A percentile compares a stretch with the other conserved stretches of the same genome.
Conservation (phyloP, 2,113 vertebrate genomes). For the Megaceryle maxima region DNA sequence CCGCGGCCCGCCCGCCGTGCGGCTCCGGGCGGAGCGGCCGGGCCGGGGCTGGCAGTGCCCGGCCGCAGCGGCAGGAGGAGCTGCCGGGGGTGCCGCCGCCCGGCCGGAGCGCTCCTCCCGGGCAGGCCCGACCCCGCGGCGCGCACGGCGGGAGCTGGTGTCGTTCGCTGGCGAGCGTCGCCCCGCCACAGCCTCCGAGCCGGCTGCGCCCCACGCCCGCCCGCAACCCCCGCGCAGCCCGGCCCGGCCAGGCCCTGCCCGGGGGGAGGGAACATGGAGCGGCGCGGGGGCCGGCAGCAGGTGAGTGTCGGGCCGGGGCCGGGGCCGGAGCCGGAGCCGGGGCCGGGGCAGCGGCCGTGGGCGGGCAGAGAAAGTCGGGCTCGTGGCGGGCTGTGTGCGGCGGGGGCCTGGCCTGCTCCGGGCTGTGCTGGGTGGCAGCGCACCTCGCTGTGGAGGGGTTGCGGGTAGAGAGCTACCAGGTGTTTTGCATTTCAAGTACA, state of each 20-base stretch:
- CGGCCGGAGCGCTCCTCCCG: not conserved
- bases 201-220: not conserved
- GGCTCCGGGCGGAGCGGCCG: not conserved
- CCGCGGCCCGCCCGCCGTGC: not conserved
- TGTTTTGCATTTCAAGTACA: accelerated
- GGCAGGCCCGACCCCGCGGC: not conserved
- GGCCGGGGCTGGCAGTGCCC: not conserved
- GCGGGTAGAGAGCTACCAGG: no score
- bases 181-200: not conserved
- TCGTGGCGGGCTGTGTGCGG: no score
- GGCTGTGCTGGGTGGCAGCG: not conserved
- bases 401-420: not conserved
- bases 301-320: not conserved
- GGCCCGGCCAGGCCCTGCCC: not conserved
- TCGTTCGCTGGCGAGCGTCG: not conserved
- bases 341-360: not conserved
- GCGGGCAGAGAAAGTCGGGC: not conserved
- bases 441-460: accelerated
- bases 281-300: not conserved
- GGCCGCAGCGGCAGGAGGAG: not conserved
- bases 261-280: not conserved
- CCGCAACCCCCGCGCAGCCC: not conserved
- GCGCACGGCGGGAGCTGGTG: not conserved
- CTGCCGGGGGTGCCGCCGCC: not conserved
- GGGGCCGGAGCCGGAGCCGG: no score